Evolutionary conservation across 2,888 invertebrate genomes (phyloP).

Genomic region (Leptinotarsa peninsularis): DNA sequence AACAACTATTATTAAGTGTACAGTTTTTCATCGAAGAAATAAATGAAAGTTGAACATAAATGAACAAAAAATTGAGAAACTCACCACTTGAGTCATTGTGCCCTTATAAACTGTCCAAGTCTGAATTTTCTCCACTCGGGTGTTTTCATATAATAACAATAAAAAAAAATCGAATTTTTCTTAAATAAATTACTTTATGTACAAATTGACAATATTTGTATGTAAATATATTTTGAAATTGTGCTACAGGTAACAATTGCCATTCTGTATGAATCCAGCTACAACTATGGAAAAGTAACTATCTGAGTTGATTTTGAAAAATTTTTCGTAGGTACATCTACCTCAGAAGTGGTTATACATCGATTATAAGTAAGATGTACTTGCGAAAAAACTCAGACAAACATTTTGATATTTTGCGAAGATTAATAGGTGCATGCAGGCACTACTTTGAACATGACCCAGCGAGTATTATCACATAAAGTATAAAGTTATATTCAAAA

Average conservation of each 20-base stretch:
- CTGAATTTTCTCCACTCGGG: slow-evolving; percentile 2
- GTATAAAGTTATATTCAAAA: not conserved
- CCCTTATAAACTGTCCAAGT: slow-evolving; percentile 9
- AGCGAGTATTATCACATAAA: not conserved
- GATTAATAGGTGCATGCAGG: slow-evolving; percentile 47
- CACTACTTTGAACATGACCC: slow-evolving; percentile 27
- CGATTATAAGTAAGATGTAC: not conserved
- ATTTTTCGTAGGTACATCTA: not conserved
- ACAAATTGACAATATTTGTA: slow-evolving; percentile 62
- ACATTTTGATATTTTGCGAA: slow-evolving; percentile 29
- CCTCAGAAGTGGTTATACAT: not conserved
- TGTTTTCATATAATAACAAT: slow-evolving; percentile 17
- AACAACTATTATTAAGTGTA: too few species aligned
- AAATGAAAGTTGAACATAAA: not conserved
- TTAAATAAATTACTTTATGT: slow-evolving; percentile 44
- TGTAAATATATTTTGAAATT: slow-evolving; percentile 59
- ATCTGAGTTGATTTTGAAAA: not conserved
- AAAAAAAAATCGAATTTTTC: slow-evolving; percentile 37
- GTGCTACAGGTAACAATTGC: slow-evolving; percentile 57
- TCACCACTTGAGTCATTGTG: not conserved
- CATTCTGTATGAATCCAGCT: slow-evolving; percentile 23
- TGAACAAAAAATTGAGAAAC: not conserved
- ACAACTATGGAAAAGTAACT: not conserved
- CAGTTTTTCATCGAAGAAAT: not conserved
- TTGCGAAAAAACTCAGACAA: slow-evolving; percentile 1